Conservation (phyloP, 2,888 invertebrate species). For the Polymixis flavicincta region DNA sequence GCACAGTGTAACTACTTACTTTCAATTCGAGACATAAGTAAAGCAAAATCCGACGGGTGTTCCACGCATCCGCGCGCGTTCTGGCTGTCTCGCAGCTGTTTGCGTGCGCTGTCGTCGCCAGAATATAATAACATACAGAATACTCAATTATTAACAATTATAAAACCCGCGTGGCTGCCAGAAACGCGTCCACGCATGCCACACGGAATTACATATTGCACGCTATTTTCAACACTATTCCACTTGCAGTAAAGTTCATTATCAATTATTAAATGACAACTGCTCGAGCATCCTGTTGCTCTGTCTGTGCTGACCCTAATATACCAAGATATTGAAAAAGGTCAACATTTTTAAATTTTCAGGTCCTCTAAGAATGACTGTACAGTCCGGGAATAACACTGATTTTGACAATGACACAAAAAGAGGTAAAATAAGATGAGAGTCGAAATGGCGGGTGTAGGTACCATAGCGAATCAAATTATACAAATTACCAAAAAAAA, state of each 20-base stretch:
- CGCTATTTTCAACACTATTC: not conserved
- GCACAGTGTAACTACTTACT: not conserved
- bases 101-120: not conserved
- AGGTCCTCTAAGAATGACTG: no score
- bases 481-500: no score
- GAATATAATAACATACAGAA: not conserved
- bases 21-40: not conserved
- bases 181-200: not conserved
- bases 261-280: not conserved
- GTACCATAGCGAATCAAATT: no score
- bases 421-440: no score
- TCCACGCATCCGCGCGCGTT: not conserved
- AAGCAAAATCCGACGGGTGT: not conserved
- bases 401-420: no score
- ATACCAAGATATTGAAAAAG: not conserved
- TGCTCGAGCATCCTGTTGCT: not conserved
- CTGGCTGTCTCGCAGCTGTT: not conserved
- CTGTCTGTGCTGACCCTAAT: not conserved
- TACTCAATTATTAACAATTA: not conserved
- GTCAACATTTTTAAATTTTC: not conserved
- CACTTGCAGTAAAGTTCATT: not conserved
- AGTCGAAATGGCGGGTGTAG: no score
- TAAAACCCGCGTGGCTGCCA: not conserved
- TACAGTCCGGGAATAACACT: no score
- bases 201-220: not conserved